A percentile compares a stretch with the other conserved stretches of the same genome.
These are phyloP conservation scores for Spheniscus mendiculus DNA, from an alignment of 2,113 vertebrate species.

Conservation along the genomic window DNA sequence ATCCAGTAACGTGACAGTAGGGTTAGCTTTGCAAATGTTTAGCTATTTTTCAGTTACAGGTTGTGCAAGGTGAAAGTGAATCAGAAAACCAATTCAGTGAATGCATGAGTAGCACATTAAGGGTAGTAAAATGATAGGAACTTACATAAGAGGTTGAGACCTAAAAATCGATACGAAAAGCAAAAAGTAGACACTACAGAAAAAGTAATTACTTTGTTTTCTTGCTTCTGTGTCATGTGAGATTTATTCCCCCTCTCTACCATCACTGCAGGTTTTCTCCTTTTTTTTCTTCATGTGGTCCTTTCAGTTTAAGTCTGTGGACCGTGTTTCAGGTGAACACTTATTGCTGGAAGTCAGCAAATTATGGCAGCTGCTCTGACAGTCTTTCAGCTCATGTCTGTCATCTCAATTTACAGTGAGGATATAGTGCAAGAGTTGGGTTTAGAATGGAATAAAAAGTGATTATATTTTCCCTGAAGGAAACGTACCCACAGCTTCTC, in stretches of 20 bases:
- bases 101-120: background rate
- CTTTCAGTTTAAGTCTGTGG: background rate
- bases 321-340: background rate
- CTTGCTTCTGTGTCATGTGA: background rate
- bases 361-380: conserved; percentile 8
- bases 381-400: background rate
- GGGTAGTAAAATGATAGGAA: background rate
- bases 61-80: background rate
- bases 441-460: conserved; percentile 61
- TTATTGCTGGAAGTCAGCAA: conserved; percentile 20
- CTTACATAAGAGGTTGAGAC: background rate
- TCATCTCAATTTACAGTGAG: conserved; percentile 54
- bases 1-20: accelerated
- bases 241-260: background rate
- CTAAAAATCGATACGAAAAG: background rate
- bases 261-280: background rate
- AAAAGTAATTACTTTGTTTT: background rate
- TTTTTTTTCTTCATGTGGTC: background rate
- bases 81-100: background rate
- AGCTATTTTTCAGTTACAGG: background rate
- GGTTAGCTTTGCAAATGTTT: background rate
- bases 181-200: accelerated
- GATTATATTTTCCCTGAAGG: conserved; percentile 62
- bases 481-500: conserved; percentile 52
- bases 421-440: conserved; percentile 40